phyloP scores from a whole-genome alignment of 2,797 vertebrate species.

The Telmatherina bonti region DNA sequence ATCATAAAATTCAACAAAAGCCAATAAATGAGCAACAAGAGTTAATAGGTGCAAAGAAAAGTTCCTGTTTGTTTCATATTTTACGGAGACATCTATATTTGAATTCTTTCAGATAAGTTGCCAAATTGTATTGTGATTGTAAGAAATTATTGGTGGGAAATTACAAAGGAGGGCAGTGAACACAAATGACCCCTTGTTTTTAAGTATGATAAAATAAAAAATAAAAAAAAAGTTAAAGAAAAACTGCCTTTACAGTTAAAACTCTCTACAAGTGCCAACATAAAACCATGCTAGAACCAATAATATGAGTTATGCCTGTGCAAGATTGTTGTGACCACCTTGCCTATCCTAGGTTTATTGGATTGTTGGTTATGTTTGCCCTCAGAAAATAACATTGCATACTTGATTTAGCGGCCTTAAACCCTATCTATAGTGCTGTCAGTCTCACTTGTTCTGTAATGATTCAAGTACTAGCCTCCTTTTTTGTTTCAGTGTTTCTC shows the following conservation, averaged over 20 bases:
- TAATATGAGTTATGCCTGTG: too few species aligned
- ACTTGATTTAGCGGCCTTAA: too few species aligned
- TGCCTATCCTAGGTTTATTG: neutral
- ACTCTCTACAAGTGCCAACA: neutral
- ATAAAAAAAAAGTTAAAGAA: too few species aligned
- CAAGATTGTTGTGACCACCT: neutral
- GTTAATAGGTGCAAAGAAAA: neutral
- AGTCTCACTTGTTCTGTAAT: too few species aligned
- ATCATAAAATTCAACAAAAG: neutral
- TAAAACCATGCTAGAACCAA: neutral
- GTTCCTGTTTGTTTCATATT: neutral
- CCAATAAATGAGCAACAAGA: constrained; percentile 15
- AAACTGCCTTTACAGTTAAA: neutral
- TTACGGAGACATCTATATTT: neutral
- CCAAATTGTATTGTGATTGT: neutral
- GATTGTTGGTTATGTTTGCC: neutral
- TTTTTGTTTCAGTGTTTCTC: too few species aligned
- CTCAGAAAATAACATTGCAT: neutral
- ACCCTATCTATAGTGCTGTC: too few species aligned
- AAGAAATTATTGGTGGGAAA: too few species aligned
- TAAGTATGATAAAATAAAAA: too few species aligned
- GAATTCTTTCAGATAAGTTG: neutral
- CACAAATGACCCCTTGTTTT: too few species aligned
- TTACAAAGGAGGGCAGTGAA: too few species aligned
- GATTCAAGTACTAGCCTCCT: too few species aligned